Evolutionary conservation across 1,140 invertebrate genomes (phyloP).

Genomic region (Zaprionus davidi): DNA sequence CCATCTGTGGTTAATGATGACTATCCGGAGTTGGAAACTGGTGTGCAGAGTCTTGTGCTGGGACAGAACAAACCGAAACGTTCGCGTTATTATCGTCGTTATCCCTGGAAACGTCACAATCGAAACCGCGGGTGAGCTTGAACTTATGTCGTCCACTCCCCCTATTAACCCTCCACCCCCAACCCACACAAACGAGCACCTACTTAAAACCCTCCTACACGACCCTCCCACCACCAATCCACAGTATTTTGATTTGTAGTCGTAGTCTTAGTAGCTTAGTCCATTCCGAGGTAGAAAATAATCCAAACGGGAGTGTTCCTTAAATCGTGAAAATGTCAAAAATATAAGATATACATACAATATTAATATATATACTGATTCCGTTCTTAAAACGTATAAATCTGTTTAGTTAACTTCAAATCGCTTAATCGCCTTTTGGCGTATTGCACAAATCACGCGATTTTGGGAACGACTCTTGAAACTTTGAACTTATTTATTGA

Average conservation of each 20-base stretch:
- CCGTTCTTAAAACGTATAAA: background rate
- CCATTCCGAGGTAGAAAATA: conserved; percentile 18
- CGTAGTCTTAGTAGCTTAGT: conserved; percentile 15
- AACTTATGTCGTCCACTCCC: background rate
- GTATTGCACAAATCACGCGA: background rate
- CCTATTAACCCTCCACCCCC: background rate
- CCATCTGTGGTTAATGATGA: conserved; percentile 39
- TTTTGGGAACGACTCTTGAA: conserved; percentile 16
- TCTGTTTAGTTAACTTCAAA: background rate
- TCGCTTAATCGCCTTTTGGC: background rate
- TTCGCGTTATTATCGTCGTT: conserved; percentile 86
- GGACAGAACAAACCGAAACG: conserved; percentile 83
- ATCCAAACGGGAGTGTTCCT: conserved; percentile 7
- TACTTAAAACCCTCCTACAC: background rate
- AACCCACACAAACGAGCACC: background rate
- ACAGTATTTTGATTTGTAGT: conserved; percentile 62
- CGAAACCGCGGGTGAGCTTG: conserved; percentile 76
- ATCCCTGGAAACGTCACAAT: conserved; percentile 87
- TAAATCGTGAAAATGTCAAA: conserved; percentile 9
- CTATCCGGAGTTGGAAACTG: conserved; percentile 59
- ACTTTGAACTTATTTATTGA: conserved; percentile 2
- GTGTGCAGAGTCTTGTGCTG: conserved; percentile 38
- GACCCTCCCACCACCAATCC: background rate
- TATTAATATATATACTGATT: background rate
- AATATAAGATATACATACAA: background rate